Base-by-base conservation (phyloP, 2,113 vertebrate species). In the Ibidorhyncha struthersii region DNA sequence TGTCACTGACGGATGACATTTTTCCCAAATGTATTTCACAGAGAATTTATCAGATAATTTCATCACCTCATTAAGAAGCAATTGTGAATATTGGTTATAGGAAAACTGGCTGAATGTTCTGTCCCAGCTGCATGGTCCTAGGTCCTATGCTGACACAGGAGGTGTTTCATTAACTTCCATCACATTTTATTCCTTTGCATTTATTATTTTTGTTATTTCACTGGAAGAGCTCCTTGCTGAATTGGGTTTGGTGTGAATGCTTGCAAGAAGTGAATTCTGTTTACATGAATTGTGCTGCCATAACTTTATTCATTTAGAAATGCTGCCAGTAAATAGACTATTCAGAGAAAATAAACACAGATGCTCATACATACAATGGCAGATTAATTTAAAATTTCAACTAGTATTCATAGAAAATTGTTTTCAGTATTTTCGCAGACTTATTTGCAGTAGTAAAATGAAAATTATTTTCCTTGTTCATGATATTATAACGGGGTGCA, bases 341-440 rank as follows among this genome's bases (percentile, higher is more conserved):
- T 93, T 94, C 87, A 78, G 80, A 71, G 82, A 95, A 95, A 97
- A 90, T 91, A 97, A 97, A 97, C 88, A 95, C 96, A 95, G 90
- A 96, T 96, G 94, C 65, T 96, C 62, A 62, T 90, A 25, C 18
- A 63, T 95, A 96, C 56, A 93, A 91, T 92, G 26, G 55, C 16
- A 93, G 70, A 80, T 88, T 89, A 92, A 91, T 91, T 88, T 62
- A 91, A 90, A 86, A 89, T 69, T 92, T 84, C 72, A 82, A 65
- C 47, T 69, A 65, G 47, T 70, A 66, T 76, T 84, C 76, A 86
- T 20, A 80, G 59, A 38, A 92, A 84, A 67, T 56, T 20, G 25
- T 67, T 91, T 88, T 59, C 36, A 9, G 23, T 95, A 32, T 79
- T 93, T 96, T 85, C 1, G 1, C 32, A 82, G 32, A 67, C 53